Evolutionary conservation across 2,113 vertebrate genomes (phyloP).

Genomic region (Atractosteus spatula): DNA sequence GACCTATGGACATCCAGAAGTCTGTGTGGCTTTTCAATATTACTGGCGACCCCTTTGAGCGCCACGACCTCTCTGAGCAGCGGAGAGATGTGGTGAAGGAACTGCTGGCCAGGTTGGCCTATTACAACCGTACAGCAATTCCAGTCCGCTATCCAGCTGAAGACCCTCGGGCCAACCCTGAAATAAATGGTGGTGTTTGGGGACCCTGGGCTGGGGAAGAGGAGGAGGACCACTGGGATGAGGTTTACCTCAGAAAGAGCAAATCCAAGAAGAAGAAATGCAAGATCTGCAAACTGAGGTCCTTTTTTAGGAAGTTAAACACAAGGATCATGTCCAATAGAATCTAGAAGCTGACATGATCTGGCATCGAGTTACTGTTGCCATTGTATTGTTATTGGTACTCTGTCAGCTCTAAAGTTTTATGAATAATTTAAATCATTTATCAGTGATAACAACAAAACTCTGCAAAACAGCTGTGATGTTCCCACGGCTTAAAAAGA

Average conservation of each 20-base stretch:
- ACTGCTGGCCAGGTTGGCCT: constrained; percentile 77
- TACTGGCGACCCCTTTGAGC: constrained; percentile 85
- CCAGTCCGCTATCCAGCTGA: constrained; percentile 89
- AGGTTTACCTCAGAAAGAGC: constrained; percentile 53
- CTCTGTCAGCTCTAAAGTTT: neutral
- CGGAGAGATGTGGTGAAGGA: constrained; percentile 83
- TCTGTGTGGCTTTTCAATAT: constrained; percentile 96
- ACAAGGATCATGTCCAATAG: constrained; percentile 88
- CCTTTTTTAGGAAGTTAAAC: constrained; percentile 89
- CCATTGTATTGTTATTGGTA: neutral
- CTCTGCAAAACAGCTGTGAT: constrained; percentile 1
- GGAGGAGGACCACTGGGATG: constrained; percentile 67
- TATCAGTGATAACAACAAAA: neutral
- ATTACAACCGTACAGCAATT: constrained; percentile 87
- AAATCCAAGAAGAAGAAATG: constrained; percentile 79
- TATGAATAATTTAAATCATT: neutral
- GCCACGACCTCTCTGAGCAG: constrained; percentile 77
- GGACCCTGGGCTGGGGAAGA: constrained; percentile 88
- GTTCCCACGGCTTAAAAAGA: neutral
- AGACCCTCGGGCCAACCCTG: constrained; percentile 86
- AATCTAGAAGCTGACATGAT: constrained; percentile 64
- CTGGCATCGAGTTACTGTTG: neutral
- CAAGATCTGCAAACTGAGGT: constrained; percentile 80
- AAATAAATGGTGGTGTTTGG: constrained; percentile 91
- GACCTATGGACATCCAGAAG: constrained; percentile 66